These are phyloP conservation scores for Hypselothyrea guttata DNA, from an alignment of 2,888 invertebrate species.

Conservation along the genomic window DNA sequence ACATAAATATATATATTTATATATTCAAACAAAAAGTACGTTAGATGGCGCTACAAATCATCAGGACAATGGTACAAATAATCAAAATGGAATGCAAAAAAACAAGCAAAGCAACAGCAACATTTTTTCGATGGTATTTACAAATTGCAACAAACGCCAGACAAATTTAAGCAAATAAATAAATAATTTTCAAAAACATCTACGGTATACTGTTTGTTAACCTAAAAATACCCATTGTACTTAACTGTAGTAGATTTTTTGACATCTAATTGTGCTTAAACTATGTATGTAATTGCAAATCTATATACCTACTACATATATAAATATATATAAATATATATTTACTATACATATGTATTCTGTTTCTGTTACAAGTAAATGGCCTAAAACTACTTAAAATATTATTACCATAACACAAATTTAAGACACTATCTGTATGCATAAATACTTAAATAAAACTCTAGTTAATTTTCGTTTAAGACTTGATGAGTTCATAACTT, in stretches of 20 bases:
- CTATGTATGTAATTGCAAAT: constrained; percentile 25
- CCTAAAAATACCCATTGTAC: constrained; percentile 29
- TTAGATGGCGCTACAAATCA: constrained; percentile 30
- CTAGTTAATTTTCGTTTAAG: constrained; percentile 42
- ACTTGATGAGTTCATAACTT: constrained; percentile 42
- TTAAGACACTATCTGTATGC: constrained; percentile 67
- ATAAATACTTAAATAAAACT: constrained; percentile 28
- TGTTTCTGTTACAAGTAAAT: constrained; percentile 35
- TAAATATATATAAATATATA: constrained; percentile 20
- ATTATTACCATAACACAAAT: constrained; percentile 22
- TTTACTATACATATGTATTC: constrained; percentile 24
- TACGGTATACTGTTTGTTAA: constrained; percentile 23
- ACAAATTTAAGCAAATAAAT: constrained; percentile 5
- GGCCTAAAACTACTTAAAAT: constrained; percentile 31
- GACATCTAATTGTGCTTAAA: constrained; percentile 72
- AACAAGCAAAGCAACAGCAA: constrained; percentile 38
- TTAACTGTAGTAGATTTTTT: constrained; percentile 62
- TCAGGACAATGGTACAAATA: constrained; percentile 67
- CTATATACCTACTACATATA: constrained; percentile 33
- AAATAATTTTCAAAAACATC: constrained; percentile 1
- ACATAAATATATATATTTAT: constrained; percentile 14
- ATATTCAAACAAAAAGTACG: constrained; percentile 22
- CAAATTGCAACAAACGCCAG: constrained; percentile 28
- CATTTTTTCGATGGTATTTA: constrained; percentile 64
- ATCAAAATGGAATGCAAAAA: constrained; percentile 29